Percentiles rank a stretch among this genome's conserved stretches.
Conservation (phyloP, 2,888 invertebrate species). For the Shargacucullia verbasci region DNA sequence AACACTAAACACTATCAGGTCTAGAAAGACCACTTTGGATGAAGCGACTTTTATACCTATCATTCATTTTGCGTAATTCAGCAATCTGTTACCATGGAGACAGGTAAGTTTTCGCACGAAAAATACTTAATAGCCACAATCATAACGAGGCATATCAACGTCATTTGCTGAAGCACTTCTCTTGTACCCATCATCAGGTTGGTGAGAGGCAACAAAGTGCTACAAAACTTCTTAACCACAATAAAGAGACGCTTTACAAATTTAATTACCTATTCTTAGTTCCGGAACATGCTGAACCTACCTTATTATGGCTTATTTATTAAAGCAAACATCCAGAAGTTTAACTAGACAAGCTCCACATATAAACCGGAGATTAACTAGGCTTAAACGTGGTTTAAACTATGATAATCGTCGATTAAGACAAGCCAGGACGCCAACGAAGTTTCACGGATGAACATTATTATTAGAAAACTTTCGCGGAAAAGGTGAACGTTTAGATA, state of each 20-base stretch:
- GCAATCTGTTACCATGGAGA: too few relatives aligned
- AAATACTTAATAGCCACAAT: too few relatives aligned
- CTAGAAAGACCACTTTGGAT: too few relatives aligned
- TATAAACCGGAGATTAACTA: constrained; percentile 47
- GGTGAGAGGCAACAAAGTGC: too few relatives aligned
- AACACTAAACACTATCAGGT: too few relatives aligned
- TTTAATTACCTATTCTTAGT: neutral
- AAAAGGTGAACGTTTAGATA: constrained; percentile 27
- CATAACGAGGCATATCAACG: too few relatives aligned
- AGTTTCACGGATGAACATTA: constrained; percentile 40
- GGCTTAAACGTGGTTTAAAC: constrained; percentile 31
- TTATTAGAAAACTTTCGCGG: constrained; percentile 56
- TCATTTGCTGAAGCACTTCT: too few relatives aligned
- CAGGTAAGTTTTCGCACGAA: too few relatives aligned
- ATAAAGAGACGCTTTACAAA: neutral
- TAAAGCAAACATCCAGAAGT: constrained; percentile 16
- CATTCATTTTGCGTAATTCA: too few relatives aligned
- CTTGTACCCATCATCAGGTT: too few relatives aligned
- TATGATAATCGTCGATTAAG: constrained; percentile 55
- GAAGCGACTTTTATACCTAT: too few relatives aligned
- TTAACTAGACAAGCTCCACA: constrained; percentile 29
- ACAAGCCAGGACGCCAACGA: constrained; percentile 19
- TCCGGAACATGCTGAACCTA: neutral
- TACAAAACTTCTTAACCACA: too few relatives aligned
- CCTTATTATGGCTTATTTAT: constrained; percentile 2